Base-by-base conservation (phyloP, 2,888 invertebrate species). In the Epirrhoe alternata region DNA sequence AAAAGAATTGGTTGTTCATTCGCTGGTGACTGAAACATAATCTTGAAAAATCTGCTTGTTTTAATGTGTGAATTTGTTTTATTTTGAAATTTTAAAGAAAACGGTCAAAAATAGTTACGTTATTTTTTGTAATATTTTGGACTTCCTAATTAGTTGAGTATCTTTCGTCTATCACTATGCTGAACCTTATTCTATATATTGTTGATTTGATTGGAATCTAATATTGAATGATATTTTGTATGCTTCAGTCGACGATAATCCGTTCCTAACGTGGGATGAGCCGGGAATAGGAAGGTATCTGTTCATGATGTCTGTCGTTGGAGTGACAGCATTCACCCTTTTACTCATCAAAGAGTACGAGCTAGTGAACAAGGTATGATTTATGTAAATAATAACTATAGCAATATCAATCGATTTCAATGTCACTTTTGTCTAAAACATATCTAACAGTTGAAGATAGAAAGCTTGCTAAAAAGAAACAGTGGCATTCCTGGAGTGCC, bases 251-350 rank as follows among this genome's bases (percentile, higher is more conserved):
- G 86, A 90, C 0, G 92, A 93, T 68, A 82, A 92, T 8, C 94
- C 95, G 5, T 96, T 94, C 77, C 94, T 96, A 70, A 90, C 92
- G 10, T 96, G 96, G 96, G 86, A 93, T 35, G 91, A 94, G 53
- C 96, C 96, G 0, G 97, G 97, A 12, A 95, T 97, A 65, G 95
- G 97, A 0, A 90, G 95, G 24, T 96, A 97, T 85, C 78, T 97
- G 17, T 79, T 95, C n/a, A 96, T 95, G 82, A 94, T 97, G 81
- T 79, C 93, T 4, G 53, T 93, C 0, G 94, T 95, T 10, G 96
- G 96, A 5, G 55, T 95, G 0, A 62, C 95, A 0, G 93, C 95
- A 55, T 96, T 97, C 74, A 66, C 87, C 0, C 59, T 96, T 0
- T 85, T 97, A 24, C 87, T 97, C 5, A 62, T 96, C 7, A 89